A percentile compares a stretch with the other conserved stretches of the same genome.
Evolutionary conservation across 2,888 invertebrate genomes (phyloP).

Genomic region (Acrobasis suavella): DNA sequence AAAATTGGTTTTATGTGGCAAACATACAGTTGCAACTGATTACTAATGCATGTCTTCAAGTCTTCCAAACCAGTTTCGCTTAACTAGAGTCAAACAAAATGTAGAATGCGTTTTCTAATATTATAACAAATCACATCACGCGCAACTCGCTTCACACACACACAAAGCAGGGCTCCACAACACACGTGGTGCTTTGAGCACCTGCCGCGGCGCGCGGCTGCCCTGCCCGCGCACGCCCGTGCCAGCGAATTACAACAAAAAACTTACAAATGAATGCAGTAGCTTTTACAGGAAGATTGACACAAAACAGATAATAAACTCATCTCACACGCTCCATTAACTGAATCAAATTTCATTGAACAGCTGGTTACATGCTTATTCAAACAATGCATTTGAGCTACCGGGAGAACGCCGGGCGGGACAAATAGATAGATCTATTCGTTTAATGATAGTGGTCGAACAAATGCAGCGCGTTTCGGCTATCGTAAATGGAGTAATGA

Average conservation of each 20-base stretch:
- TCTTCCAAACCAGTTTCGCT: conserved; percentile 31
- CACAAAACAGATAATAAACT: conserved; percentile 50
- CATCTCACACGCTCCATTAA: conserved; percentile 67
- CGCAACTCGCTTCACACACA: conserved; percentile 36
- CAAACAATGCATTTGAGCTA: conserved; percentile 55
- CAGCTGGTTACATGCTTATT: conserved; percentile 62
- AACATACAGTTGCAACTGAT: conserved; percentile 10
- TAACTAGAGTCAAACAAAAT: conserved; percentile 29
- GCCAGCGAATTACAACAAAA: conserved; percentile 43
- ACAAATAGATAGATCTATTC: conserved; percentile 49
- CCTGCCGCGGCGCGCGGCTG: conserved; percentile 30
- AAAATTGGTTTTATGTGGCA: neutral
- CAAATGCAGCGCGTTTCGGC: conserved; percentile 30
- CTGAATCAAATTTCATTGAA: conserved; percentile 72
- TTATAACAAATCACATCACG: conserved; percentile 48
- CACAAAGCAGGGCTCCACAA: conserved; percentile 42
- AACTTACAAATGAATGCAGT: conserved; percentile 36
- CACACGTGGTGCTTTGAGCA: conserved; percentile 37
- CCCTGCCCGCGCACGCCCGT: conserved; percentile 38
- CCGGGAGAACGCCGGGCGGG: conserved; percentile 35
- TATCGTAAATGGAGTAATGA: conserved; percentile 28
- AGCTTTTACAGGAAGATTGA: conserved; percentile 45
- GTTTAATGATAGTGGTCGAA: conserved; percentile 38
- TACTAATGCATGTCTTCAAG: conserved; percentile 9
- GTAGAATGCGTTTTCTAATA: conserved; percentile 29